Evolutionary conservation across 1,140 invertebrate genomes (phyloP).

Genomic region (Achroia grisella): DNA sequence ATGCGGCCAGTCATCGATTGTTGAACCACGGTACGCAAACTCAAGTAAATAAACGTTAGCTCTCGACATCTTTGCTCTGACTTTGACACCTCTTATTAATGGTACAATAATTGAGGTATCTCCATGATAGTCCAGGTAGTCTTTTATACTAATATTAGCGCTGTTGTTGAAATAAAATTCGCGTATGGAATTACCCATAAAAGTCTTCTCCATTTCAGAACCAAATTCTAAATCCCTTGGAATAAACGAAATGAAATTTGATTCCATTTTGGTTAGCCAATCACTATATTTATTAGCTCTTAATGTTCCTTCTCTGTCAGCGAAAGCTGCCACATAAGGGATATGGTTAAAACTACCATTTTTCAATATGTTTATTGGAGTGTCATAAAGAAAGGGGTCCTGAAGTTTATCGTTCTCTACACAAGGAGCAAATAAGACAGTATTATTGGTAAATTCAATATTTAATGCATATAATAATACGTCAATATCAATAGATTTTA

Average conservation of each 20-base stretch:
- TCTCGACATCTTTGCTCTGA: conserved; percentile 34
- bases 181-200: conserved; percentile 26
- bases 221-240: conserved; percentile 40
- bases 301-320: conserved; percentile 49
- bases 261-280: conserved; percentile 44
- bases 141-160: conserved; percentile 40
- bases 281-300: conserved; percentile 33
- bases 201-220: conserved; percentile 19
- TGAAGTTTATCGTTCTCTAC: conserved; percentile 39
- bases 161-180: conserved; percentile 43
- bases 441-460: conserved; percentile 42
- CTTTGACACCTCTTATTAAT: conserved; percentile 32
- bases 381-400: conserved; percentile 36
- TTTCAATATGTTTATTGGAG: conserved; percentile 41
- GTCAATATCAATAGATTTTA: conserved; percentile 27
- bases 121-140: conserved; percentile 53
- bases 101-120: conserved; percentile 44
- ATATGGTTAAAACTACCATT: conserved; percentile 47
- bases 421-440: conserved; percentile 51
- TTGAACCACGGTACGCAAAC: conserved; percentile 37
- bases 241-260: conserved; percentile 45
- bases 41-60: conserved; percentile 38
- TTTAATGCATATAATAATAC: conserved; percentile 23
- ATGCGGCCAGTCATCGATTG: conserved; percentile 39
- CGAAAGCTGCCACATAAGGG: conserved; percentile 45